Percentiles rank a stretch among this genome's conserved stretches.
Evolutionary conservation across 2,888 invertebrate genomes (phyloP).

Genomic region (Atethmia centrago): DNA sequence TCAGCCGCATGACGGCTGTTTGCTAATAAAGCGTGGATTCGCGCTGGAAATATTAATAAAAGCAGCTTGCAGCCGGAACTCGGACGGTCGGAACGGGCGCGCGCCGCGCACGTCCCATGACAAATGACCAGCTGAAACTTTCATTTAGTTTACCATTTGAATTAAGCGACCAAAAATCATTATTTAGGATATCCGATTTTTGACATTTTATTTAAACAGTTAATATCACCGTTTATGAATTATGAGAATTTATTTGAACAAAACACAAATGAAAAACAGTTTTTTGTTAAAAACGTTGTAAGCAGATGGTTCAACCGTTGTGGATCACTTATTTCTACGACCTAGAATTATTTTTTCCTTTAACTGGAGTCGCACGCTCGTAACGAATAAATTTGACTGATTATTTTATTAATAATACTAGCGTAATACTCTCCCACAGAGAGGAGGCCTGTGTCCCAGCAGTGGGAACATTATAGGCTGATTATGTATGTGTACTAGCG

Average conservation of each 20-base stretch:
- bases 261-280: background rate
- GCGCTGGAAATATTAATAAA: conserved; percentile 90
- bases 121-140: conserved; percentile 88
- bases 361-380: background rate
- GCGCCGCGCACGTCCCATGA: conserved; percentile 79
- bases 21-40: conserved; percentile 90
- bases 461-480: no score
- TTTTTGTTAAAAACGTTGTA: background rate
- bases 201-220: conserved; percentile 3
- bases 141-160: conserved; percentile 86
- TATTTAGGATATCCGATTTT: conserved; percentile 41
- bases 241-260: background rate
- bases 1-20: conserved; percentile 90
- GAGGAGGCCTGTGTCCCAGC: no score
- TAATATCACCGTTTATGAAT: background rate
- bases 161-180: conserved; percentile 76
- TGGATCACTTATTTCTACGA: background rate
- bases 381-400: background rate
- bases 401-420: background rate
- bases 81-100: conserved; percentile 77
- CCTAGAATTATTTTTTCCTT: background rate
- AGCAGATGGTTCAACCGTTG: no score
- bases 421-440: no score
- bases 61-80: conserved; percentile 87
- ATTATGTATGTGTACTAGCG: no score